Conservation (phyloP, 1,140 invertebrate species). For the Epicauta chinensis region DNA sequence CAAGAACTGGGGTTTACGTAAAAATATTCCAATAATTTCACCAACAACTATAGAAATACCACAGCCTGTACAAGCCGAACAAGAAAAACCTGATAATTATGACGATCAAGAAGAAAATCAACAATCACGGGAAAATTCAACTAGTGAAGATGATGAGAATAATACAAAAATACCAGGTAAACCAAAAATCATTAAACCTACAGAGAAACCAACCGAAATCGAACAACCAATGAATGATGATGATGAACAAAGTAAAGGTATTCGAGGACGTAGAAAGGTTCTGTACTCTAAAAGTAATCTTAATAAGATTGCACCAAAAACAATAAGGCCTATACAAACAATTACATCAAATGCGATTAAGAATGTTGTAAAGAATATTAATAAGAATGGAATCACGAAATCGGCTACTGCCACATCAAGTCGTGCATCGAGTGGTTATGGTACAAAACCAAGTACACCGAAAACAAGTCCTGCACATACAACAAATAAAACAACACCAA, state of each 20-base stretch:
- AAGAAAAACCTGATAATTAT: not conserved
- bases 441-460: slow-evolving; percentile 21
- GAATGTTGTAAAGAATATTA: slow-evolving; percentile 30
- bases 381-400: slow-evolving; percentile 19
- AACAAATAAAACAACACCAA: slow-evolving; percentile 25
- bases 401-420: slow-evolving; percentile 18
- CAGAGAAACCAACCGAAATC: slow-evolving; percentile 36
- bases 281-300: slow-evolving; percentile 49
- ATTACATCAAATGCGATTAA: slow-evolving; percentile 34
- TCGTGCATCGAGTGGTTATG: slow-evolving; percentile 27
- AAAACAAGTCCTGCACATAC: slow-evolving; percentile 29
- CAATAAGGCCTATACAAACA: slow-evolving; percentile 28
- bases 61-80: not conserved
- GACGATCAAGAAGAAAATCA: not conserved
- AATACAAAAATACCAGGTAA: slow-evolving; percentile 37
- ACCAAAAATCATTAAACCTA: slow-evolving; percentile 56
- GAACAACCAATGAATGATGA: slow-evolving; percentile 34
- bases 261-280: slow-evolving; percentile 70
- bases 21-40: slow-evolving; percentile 24
- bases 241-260: slow-evolving; percentile 52
- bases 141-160: slow-evolving; percentile 33
- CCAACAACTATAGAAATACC: not conserved
- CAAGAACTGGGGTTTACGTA: slow-evolving; percentile 37
- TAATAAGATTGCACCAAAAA: slow-evolving; percentile 26
- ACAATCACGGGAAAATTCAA: slow-evolving; percentile 7